A percentile compares a stretch with the other conserved stretches of the same genome.
These are phyloP conservation scores for Enteromius radiatus DNA, from an alignment of 2,797 vertebrate species.

Conservation along the genomic window DNA sequence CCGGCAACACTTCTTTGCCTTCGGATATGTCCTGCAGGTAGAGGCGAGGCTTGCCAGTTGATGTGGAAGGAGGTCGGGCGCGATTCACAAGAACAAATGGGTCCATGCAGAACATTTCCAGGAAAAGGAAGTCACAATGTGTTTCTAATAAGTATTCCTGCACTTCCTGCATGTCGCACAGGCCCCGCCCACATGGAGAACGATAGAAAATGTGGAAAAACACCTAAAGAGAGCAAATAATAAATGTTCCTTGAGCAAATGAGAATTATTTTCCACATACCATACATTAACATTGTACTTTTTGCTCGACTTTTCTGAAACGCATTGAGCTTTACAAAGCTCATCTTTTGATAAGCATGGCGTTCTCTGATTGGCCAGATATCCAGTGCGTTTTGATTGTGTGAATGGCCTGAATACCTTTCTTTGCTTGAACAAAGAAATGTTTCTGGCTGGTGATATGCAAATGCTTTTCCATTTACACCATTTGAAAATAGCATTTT, in stretches of 20 bases:
- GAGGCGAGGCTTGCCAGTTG: conserved; percentile 75
- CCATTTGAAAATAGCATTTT: too few relatives aligned
- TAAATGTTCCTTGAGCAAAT: background rate
- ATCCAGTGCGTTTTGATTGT: too few relatives aligned
- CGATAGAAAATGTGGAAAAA: conserved; percentile 87
- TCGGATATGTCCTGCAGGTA: conserved; percentile 83
- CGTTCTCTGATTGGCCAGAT: too few relatives aligned
- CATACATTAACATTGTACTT: background rate
- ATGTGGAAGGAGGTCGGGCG: conserved; percentile 76
- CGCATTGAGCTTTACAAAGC: too few relatives aligned
- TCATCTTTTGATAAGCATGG: too few relatives aligned
- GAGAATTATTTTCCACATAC: background rate
- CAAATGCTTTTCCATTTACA: too few relatives aligned
- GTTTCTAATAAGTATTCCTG: conserved; percentile 86
- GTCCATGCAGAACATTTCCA: conserved; percentile 90
- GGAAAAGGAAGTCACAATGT: conserved; percentile 81
- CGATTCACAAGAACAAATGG: conserved; percentile 85
- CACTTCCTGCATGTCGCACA: conserved; percentile 83
- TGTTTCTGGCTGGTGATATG: too few relatives aligned
- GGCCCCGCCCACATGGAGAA: conserved; percentile 82
- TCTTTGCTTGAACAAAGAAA: too few relatives aligned
- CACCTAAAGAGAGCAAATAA: conserved; percentile 60
- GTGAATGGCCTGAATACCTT: too few relatives aligned
- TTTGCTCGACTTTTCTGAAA: background rate
- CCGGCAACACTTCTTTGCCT: conserved; percentile 80